A percentile compares a stretch with the other conserved stretches of the same genome.
Evolutionary conservation across 92 coral and sea anemone species (phyloP).

Genomic region (Blastomussa wellsi): DNA sequence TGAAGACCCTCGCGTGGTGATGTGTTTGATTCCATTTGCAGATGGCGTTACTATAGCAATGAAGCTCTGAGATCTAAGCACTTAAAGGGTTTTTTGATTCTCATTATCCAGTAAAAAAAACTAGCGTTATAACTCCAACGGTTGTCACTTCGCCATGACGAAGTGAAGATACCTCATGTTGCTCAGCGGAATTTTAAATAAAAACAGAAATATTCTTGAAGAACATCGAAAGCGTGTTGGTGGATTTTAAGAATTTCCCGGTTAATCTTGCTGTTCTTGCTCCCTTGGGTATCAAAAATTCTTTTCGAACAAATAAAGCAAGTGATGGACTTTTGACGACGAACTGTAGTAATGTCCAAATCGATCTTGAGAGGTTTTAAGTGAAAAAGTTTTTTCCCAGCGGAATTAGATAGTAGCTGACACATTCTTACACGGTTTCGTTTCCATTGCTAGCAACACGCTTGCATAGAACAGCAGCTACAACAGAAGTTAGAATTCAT

Average conservation of each 20-base stretch:
- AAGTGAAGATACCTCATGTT: neutral
- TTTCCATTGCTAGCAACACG: neutral
- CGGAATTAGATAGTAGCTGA: neutral
- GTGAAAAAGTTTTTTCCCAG: neutral
- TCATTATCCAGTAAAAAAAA: neutral
- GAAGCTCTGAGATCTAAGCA: conserved; percentile 47
- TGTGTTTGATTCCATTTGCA: conserved; percentile 68
- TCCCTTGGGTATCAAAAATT: neutral
- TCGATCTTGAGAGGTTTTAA: too few relatives aligned
- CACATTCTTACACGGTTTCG: neutral
- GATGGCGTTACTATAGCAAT: conserved; percentile 83
- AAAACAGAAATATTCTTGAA: neutral
- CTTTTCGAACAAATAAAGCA: neutral
- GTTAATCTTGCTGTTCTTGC: neutral
- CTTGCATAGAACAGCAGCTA: neutral
- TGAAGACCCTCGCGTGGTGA: conserved; percentile 74
- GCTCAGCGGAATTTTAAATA: neutral
- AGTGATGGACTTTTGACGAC: neutral
- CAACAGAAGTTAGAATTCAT: neutral
- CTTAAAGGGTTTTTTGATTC: neutral
- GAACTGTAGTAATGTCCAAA: neutral
- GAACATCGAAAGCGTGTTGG: neutral
- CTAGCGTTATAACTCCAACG: neutral
- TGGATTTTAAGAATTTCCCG: neutral
- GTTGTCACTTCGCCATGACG: neutral